A percentile compares a stretch with the other conserved stretches of the same genome.
These are phyloP conservation scores for Hypena proboscidalis DNA, from an alignment of 2,888 invertebrate species.

Conservation along the genomic window DNA sequence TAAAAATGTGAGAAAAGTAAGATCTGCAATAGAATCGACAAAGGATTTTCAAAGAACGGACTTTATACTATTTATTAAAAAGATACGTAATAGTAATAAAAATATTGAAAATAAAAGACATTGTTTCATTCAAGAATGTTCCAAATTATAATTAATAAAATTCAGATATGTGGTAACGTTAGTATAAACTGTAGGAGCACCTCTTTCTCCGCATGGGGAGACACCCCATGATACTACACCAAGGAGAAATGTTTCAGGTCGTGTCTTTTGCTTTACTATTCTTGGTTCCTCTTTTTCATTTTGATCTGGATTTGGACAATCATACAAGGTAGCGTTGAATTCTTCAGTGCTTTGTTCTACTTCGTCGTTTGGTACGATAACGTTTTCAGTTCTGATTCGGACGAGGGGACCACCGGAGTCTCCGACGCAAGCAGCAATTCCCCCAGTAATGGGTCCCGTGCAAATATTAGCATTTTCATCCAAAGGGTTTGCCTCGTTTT, in stretches of 20 bases:
- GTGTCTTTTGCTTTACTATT: too few species aligned
- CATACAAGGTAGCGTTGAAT: constrained; percentile 17
- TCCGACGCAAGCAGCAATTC: constrained; percentile 81
- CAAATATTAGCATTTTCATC: constrained; percentile 78
- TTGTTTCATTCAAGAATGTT: constrained; percentile 43
- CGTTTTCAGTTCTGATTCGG: constrained; percentile 44
- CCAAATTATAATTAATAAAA: constrained; percentile 65
- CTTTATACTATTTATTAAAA: constrained; percentile 6
- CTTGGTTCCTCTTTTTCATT: constrained; percentile 1
- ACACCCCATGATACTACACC: constrained; percentile 86
- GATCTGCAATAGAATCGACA: too few species aligned
- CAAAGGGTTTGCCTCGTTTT: constrained; percentile 68
- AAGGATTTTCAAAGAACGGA: too few species aligned
- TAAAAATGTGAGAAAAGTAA: too few species aligned
- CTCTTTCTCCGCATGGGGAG: constrained; percentile 78
- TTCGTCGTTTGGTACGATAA: constrained; percentile 35
- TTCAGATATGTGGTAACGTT: constrained; percentile 77
- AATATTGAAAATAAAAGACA: constrained; percentile 18
- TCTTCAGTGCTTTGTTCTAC: constrained; percentile 31
- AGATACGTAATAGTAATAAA: background rate
- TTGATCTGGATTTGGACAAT: constrained; percentile 15
- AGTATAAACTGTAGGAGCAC: constrained; percentile 83
- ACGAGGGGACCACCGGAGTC: constrained; percentile 85
- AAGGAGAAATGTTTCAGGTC: constrained; percentile 50
- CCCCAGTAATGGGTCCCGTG: constrained; percentile 79